These are phyloP conservation scores for Anolis apletophallus DNA, from an alignment of 2,797 vertebrate genomes.

Conservation along the genomic window DNA sequence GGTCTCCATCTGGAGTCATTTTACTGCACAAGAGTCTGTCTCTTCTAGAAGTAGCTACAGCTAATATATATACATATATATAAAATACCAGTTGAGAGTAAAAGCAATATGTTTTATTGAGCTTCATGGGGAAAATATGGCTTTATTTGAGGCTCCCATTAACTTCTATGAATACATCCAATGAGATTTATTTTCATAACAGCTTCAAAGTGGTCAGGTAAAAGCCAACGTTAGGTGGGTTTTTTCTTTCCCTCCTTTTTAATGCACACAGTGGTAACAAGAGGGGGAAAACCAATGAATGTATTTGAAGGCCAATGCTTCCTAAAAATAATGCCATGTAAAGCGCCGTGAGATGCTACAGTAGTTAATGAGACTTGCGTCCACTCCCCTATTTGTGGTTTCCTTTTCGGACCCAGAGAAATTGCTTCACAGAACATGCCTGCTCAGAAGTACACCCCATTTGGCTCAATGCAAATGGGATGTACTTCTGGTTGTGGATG, in stretches of 20 bases:
- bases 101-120: constrained; percentile 66
- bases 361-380: not conserved
- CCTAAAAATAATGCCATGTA: not conserved
- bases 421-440: not conserved
- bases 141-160: constrained; percentile 49
- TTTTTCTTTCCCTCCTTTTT: constrained; percentile 25
- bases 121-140: constrained; percentile 32
- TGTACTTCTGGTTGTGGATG: not conserved
- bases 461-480: not conserved
- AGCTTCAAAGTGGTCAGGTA: constrained; percentile 46
- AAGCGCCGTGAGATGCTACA: not conserved
- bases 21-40: constrained; percentile 41
- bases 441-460: not conserved
- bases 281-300: not conserved
- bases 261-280: not conserved
- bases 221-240: constrained; percentile 9
- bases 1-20: constrained; percentile 65
- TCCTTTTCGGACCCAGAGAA: not conserved
- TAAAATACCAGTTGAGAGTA: constrained; percentile 61
- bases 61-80: constrained; percentile 29
- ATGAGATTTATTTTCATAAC: constrained; percentile 62
- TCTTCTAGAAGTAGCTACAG: constrained; percentile 47
- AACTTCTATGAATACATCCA: constrained; percentile 62
- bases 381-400: not conserved
- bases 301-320: constrained; percentile 6